phyloP scores from a whole-genome alignment of 2,113 vertebrate species.

The Dissostichus mawsoni region DNA sequence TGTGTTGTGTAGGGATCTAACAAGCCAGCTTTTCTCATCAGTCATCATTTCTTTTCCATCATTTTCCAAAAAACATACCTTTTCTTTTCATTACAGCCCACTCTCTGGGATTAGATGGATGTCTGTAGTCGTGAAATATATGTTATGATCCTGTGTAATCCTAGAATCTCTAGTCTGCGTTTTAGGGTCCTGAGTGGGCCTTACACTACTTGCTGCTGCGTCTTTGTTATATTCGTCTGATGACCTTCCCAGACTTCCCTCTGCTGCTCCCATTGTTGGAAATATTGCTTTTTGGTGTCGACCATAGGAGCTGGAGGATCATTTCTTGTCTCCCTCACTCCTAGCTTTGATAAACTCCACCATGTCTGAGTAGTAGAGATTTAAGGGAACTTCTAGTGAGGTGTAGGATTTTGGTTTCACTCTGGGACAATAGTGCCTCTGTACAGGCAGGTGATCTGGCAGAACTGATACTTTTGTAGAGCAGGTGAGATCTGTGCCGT shows the following conservation, averaged over 20 bases:
- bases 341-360: conserved; percentile 70
- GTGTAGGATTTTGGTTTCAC: conserved; percentile 70
- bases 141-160: conserved; percentile 67
- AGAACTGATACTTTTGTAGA: conserved; percentile 52
- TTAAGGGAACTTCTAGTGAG: conserved; percentile 49
- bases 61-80: conserved; percentile 40
- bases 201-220: conserved; percentile 40
- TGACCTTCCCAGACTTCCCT: conserved; percentile 78
- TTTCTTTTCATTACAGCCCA: conserved; percentile 70
- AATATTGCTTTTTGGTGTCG: conserved; percentile 46
- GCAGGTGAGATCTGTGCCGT: conserved; percentile 25
- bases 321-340: conserved; percentile 32
- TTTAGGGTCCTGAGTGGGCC: conserved; percentile 41
- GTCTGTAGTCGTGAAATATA: conserved; percentile 60
- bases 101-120: conserved; percentile 56
- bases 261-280: conserved; percentile 73
- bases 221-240: conserved; percentile 45
- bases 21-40: conserved; percentile 52
- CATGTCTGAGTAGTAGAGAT: conserved; percentile 55
- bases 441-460: conserved; percentile 67
- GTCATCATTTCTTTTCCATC: conserved; percentile 44
- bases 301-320: conserved; percentile 54
- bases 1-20: conserved; percentile 46
- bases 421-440: conserved; percentile 73
- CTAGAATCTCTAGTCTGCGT: conserved; percentile 57